Conservation (phyloP, 2,888 invertebrate species). For the Lithophane ornitopus region DNA sequence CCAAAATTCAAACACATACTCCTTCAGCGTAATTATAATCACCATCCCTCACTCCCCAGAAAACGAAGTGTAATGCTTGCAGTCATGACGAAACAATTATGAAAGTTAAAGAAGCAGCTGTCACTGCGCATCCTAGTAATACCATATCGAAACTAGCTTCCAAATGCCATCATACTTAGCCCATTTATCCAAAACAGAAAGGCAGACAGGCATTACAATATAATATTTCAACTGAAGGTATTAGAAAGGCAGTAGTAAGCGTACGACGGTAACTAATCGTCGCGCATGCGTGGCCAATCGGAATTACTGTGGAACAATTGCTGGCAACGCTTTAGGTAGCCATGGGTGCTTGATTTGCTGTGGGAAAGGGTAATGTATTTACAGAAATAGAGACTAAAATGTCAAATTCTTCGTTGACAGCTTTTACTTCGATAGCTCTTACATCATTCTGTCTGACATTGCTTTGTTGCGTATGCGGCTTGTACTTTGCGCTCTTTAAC, state of each 20-base stretch:
- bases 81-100: neutral
- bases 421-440: neutral
- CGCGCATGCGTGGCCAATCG: constrained; percentile 86
- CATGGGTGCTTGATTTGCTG: constrained; percentile 74
- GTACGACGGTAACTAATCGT: constrained; percentile 85
- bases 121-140: constrained; percentile 35
- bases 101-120: neutral
- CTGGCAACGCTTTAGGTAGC: constrained; percentile 79
- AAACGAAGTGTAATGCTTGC: neutral
- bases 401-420: neutral
- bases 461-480: neutral
- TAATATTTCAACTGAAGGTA: constrained; percentile 72
- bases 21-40: neutral
- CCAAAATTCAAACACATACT: neutral
- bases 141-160: constrained; percentile 54
- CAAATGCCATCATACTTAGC: constrained; percentile 61
- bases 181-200: constrained; percentile 63
- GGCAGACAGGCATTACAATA: constrained; percentile 59
- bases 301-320: constrained; percentile 85
- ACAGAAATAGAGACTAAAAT: constrained; percentile 20
- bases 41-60: neutral
- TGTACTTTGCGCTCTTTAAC: neutral
- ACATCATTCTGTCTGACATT: neutral
- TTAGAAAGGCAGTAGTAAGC: constrained; percentile 85
- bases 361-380: constrained; percentile 53